Conservation (phyloP, 2,113 vertebrate species). For the Theropithecus gelada region DNA sequence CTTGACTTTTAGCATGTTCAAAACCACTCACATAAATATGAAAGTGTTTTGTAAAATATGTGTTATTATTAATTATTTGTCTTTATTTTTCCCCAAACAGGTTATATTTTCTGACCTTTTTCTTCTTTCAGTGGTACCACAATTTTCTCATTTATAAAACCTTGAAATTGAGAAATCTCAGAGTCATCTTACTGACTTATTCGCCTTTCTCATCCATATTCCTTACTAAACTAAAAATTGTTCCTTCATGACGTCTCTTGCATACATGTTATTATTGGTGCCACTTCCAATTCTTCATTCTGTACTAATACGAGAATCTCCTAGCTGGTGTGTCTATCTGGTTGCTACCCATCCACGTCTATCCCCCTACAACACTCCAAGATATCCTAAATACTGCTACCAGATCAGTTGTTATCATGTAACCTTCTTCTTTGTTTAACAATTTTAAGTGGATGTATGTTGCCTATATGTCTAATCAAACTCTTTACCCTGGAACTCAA, state of each 20-base stretch:
- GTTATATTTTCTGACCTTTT: neutral
- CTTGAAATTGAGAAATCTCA: neutral
- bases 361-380: neutral
- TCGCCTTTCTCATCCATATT: neutral
- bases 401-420: neutral
- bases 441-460: neutral
- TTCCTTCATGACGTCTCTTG: neutral
- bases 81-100: neutral
- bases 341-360: neutral
- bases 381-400: neutral
- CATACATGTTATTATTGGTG: neutral
- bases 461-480: neutral
- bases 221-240: neutral
- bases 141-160: neutral
- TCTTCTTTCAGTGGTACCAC: neutral
- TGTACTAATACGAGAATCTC: neutral
- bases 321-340: neutral
- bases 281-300: neutral
- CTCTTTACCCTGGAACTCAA: neutral
- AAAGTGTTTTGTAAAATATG: neutral
- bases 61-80: neutral
- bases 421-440: neutral
- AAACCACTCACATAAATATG: neutral
- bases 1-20: neutral
- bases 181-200: neutral